Base-by-base conservation (phyloP, 2,888 invertebrate species). In the Pasiphila rectangulata region DNA sequence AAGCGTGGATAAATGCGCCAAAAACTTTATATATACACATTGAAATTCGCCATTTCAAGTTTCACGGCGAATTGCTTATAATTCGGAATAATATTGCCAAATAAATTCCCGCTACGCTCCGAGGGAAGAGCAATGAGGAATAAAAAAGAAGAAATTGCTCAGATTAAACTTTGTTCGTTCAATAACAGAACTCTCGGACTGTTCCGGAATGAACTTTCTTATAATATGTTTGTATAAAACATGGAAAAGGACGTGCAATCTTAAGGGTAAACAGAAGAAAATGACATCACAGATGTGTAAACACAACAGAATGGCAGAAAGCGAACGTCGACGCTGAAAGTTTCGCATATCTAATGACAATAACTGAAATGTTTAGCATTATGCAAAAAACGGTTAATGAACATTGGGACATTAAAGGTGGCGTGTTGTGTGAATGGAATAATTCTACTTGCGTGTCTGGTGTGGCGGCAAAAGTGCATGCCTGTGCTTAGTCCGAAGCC, bases 81-180 rank as follows among this genome's bases (percentile, higher is more conserved):
- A 57, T 54, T 52, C 17, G n/a, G 24, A 17, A 38, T 38, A 16
- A 38, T 38, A 36, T 38, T 57, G 13, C 30, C 45, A 49, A 60
- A 58, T 56, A 60, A 57, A 58, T 60, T 58, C 46, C 9, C 25
- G 36, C 46, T 23, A 30, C 53, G 48, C 41, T 37, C 16, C 29
- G 30, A 44, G 45, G 46, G 46, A 48, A 29, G 30, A 38, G 30
- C 30, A 39, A 36, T 17, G 37, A 37, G 38, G 50, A 49, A 49
- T 36, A 47, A 51, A 48, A 53, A 46, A 46, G n/a, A 56, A 54
- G 38, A 46, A 40, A 53, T 53, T 37, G 46, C 39, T 40, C 47
- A 51, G 51, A 59, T 56, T 54, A 59, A 56, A 59, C 49, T 53
- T 58, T 41, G 46, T 48, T 45, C 51, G 46, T 35, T 38, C 52